phyloP scores from a whole-genome alignment of 23 tunicate species.

The Styela plicata region DNA sequence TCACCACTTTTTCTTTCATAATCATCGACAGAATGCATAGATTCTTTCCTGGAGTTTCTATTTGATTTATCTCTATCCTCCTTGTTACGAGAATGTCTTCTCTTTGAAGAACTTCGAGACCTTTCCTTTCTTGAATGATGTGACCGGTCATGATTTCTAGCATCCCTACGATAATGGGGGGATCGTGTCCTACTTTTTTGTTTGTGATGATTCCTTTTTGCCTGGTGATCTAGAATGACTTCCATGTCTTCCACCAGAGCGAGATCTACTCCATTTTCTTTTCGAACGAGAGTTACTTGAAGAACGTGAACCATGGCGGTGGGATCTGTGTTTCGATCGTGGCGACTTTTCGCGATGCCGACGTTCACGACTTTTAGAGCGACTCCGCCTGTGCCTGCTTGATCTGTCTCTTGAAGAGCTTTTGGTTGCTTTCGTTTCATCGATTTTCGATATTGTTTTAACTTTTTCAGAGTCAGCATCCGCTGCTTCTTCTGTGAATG shows the following conservation, averaged over 20 bases:
- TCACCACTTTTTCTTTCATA: no score
- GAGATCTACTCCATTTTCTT: not conserved
- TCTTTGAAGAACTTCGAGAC: not conserved
- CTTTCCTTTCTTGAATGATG: not conserved
- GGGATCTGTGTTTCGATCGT: not conserved
- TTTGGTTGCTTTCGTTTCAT: not conserved
- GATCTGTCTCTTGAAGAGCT: not conserved
- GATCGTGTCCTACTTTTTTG: not conserved
- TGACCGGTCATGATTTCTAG: no score
- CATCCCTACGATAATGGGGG: not conserved
- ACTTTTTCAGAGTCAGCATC: no score
- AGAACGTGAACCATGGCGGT: not conserved
- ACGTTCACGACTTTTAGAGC: not conserved
- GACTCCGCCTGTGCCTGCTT: not conserved
- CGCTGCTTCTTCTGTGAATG: not conserved
- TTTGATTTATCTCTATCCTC: not conserved
- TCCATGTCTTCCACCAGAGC: not conserved
- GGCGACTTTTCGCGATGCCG: not conserved
- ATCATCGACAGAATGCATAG: no score
- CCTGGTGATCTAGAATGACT: not conserved
- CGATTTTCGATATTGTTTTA: no score
- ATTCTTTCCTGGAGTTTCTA: not conserved
- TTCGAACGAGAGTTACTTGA: no score
- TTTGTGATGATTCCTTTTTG: not conserved
- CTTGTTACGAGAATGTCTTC: not conserved